Percentiles rank a stretch among this genome's conserved stretches.
Conservation (phyloP, 2,888 invertebrate genomes). For the Ptilodon capucinus region DNA sequence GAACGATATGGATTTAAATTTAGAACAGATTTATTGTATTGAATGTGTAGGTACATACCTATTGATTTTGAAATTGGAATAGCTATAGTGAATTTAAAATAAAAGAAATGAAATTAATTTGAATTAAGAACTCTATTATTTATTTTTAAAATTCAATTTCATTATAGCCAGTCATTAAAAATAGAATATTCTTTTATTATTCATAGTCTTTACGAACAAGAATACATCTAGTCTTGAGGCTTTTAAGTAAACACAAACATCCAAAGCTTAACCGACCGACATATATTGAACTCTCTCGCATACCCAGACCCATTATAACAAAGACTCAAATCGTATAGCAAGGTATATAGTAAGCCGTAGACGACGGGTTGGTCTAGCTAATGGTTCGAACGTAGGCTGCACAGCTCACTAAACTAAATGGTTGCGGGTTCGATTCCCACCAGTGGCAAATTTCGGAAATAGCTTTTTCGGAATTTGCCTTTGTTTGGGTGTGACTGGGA, state of each 20-base stretch:
- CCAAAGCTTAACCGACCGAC: slow-evolving; percentile 45
- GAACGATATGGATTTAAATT: background rate
- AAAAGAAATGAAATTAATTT: too few relatives aligned
- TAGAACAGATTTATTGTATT: background rate
- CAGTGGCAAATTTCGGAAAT: too few relatives aligned
- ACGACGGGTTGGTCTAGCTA: too few relatives aligned
- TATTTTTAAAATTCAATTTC: background rate
- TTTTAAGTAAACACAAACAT: slow-evolving; percentile 42
- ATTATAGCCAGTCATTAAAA: too few relatives aligned
- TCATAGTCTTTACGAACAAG: slow-evolving; percentile 32
- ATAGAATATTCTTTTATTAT: too few relatives aligned
- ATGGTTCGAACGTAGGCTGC: too few relatives aligned
- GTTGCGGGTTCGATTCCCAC: too few relatives aligned
- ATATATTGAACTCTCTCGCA: slow-evolving; percentile 33
- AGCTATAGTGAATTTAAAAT: too few relatives aligned
- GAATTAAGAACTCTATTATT: background rate
- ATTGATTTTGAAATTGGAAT: background rate
- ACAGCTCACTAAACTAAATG: too few relatives aligned
- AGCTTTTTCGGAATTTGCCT: too few relatives aligned
- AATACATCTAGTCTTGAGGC: slow-evolving; percentile 39
- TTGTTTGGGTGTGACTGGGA: too few relatives aligned
- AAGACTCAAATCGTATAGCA: slow-evolving; percentile 32
- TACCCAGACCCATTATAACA: slow-evolving; percentile 20
- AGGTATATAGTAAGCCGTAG: too few relatives aligned
- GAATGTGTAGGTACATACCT: background rate